Percentiles rank a stretch among this genome's conserved stretches.
phyloP scores from a whole-genome alignment of 2,113 vertebrate genomes.

The Ciconia stormi region DNA sequence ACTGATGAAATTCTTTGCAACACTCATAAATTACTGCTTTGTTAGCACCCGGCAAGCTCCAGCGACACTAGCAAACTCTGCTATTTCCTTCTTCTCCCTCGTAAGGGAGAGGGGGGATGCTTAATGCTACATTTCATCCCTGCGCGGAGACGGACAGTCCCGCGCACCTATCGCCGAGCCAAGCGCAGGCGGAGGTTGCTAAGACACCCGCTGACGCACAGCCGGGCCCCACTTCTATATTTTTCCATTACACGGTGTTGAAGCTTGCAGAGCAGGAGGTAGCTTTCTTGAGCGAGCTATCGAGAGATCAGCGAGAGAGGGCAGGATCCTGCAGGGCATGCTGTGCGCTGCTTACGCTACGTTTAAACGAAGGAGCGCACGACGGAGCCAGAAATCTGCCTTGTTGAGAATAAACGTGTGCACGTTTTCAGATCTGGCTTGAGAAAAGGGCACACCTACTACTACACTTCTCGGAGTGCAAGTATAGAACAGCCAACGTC shows the following conservation, averaged over 20 bases:
- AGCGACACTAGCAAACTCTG: not conserved
- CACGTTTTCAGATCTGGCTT: not conserved
- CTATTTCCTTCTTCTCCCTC: slow-evolving; percentile 42
- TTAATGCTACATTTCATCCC: not conserved
- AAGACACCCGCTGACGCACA: slow-evolving; percentile 60
- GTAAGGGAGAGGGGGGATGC: not conserved
- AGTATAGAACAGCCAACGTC: not conserved
- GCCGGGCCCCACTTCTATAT: slow-evolving; percentile 41
- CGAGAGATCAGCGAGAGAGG: not conserved
- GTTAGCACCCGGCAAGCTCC: slow-evolving; percentile 7
- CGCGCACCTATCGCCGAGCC: not conserved
- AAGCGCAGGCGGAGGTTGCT: slow-evolving; percentile 49
- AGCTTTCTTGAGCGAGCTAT: not conserved
- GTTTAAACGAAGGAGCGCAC: fast-evolving
- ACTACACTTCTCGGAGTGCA: fast-evolving
- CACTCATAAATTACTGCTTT: slow-evolving; percentile 32
- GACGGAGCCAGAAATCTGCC: not conserved
- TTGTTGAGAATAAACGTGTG: not conserved
- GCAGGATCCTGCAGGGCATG: not conserved
- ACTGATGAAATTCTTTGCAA: slow-evolving; percentile 22
- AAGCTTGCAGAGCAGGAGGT: slow-evolving; percentile 45
- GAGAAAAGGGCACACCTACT: not conserved
- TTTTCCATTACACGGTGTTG: slow-evolving; percentile 64
- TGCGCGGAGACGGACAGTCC: not conserved
- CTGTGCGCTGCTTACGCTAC: fast-evolving